These are phyloP conservation scores for Indicator maculatus DNA, from an alignment of 2,113 vertebrate species.

Conservation along the genomic window DNA sequence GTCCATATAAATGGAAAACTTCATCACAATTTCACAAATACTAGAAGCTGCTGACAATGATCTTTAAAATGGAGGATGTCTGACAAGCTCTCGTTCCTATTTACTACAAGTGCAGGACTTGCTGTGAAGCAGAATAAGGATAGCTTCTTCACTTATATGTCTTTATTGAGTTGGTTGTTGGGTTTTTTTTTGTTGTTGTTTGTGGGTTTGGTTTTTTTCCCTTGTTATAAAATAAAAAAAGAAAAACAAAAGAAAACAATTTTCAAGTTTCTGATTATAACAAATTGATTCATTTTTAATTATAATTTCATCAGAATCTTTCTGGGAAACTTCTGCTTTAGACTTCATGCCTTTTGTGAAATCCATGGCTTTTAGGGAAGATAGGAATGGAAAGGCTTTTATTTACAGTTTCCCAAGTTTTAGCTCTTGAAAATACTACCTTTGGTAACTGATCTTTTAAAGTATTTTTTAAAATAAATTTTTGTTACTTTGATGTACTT, in stretches of 20 bases:
- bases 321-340: not conserved
- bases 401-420: not conserved
- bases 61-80: not conserved
- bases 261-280: not conserved
- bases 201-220: not conserved
- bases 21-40: not conserved
- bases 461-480: not conserved
- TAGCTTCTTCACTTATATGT: not conserved
- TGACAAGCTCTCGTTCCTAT: not conserved
- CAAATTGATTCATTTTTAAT: not conserved
- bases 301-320: not conserved
- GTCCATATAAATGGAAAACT: not conserved
- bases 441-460: not conserved
- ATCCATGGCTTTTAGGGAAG: not conserved
- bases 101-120: not conserved
- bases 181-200: no score
- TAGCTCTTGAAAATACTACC: not conserved
- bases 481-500: not conserved
- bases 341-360: not conserved
- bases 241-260: not conserved
- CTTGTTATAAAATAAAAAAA: not conserved
- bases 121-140: not conserved
- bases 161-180: not conserved
- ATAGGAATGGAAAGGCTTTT: not conserved
- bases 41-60: not conserved